Evolutionary conservation across 1,140 invertebrate genomes (phyloP).

Genomic region (Lepidostoma basale): DNA sequence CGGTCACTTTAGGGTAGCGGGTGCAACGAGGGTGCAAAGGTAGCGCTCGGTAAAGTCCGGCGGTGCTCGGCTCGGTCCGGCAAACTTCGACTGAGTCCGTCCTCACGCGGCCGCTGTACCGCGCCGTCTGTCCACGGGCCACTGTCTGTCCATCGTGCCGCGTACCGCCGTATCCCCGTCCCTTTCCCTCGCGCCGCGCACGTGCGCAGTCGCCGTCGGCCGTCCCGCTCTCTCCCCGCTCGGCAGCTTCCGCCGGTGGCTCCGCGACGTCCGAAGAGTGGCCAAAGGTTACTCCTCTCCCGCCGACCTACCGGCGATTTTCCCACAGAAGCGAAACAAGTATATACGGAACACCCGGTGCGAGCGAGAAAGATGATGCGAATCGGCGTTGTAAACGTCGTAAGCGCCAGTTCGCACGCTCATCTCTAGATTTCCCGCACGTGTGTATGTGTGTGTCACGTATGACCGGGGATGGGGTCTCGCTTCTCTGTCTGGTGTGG

Average conservation of each 20-base stretch:
- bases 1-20: neutral
- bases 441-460: slow-evolving; percentile 36
- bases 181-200: slow-evolving; percentile 33
- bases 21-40: neutral
- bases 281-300: slow-evolving; percentile 34
- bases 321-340: neutral
- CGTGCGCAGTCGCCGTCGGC: slow-evolving; percentile 22
- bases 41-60: slow-evolving; percentile 13
- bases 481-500: slow-evolving; percentile 11
- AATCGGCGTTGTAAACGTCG: neutral
- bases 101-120: slow-evolving; percentile 62
- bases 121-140: slow-evolving; percentile 62
- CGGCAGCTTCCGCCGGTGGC: slow-evolving; percentile 5
- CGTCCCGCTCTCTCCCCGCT: slow-evolving; percentile 29
- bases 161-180: slow-evolving; percentile 44
- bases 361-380: neutral
- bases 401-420: slow-evolving; percentile 21
- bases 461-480: slow-evolving; percentile 36
- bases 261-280: slow-evolving; percentile 5
- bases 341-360: neutral
- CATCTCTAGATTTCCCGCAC: slow-evolving; percentile 31
- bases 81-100: slow-evolving; percentile 57
- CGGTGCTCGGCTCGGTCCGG: slow-evolving; percentile 16
- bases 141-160: slow-evolving; percentile 31
- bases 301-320: slow-evolving; percentile 14